phyloP scores from a whole-genome alignment of 2,888 invertebrate genomes.

The Eurois occulta region DNA sequence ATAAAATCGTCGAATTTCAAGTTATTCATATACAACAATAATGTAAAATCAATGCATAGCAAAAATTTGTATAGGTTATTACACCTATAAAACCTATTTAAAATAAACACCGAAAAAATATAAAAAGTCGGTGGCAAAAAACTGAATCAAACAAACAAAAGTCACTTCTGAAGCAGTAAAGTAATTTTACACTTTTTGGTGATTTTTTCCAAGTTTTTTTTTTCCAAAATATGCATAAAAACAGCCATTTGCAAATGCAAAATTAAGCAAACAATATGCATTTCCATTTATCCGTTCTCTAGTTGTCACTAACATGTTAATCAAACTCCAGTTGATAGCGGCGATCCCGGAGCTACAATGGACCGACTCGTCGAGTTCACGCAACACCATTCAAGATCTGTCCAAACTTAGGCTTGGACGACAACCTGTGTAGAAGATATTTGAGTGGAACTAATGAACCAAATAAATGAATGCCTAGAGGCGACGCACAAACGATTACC shows the following conservation, averaged over 20 bases:
- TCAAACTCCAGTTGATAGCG: constrained; percentile 79
- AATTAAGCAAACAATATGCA: background rate
- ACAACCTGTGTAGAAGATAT: constrained; percentile 74
- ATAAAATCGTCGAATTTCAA: too few relatives aligned
- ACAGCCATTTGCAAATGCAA: background rate
- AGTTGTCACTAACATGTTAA: background rate
- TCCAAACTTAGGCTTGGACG: constrained; percentile 80
- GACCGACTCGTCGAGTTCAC: constrained; percentile 82
- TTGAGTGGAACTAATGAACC: background rate
- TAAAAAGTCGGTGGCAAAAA: too few relatives aligned
- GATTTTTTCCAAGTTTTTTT: too few relatives aligned
- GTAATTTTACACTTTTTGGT: too few relatives aligned
- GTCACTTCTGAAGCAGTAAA: too few relatives aligned
- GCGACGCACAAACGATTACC: background rate
- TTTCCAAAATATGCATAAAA: background rate
- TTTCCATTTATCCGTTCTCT: background rate
- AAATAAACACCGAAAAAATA: too few relatives aligned
- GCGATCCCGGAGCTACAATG: constrained; percentile 84
- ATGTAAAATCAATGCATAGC: too few relatives aligned
- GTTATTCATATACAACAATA: too few relatives aligned
- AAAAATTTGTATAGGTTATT: too few relatives aligned
- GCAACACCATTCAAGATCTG: constrained; percentile 84
- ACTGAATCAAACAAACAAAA: too few relatives aligned
- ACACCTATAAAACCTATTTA: too few relatives aligned
- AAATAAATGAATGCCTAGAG: background rate